Percentiles rank a stretch among this genome's conserved stretches.
Evolutionary conservation across 2,888 invertebrate species (phyloP).

Genomic region (Tachina fera): DNA sequence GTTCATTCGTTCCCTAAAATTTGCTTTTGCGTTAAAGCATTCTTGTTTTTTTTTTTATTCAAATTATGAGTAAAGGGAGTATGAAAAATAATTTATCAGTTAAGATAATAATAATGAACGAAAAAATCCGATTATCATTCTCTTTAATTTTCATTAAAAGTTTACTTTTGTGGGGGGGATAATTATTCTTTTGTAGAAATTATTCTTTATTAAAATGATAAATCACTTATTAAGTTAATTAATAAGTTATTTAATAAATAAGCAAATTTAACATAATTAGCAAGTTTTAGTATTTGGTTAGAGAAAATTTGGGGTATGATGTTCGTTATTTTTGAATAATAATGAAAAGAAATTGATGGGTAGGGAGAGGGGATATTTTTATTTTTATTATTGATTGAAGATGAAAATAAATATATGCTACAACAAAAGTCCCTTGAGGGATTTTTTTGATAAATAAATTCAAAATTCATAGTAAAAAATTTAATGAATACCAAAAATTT

Average conservation of each 20-base stretch:
- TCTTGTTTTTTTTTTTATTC: not conserved
- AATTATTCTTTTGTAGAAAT: constrained; percentile 4
- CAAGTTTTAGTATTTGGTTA: not conserved
- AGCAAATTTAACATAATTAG: not conserved
- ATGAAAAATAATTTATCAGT: constrained; percentile 32
- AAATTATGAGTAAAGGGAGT: not conserved
- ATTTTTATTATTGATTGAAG: too few species aligned
- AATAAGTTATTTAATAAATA: constrained; percentile 27
- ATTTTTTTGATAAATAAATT: too few species aligned
- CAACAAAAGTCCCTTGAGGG: too few species aligned
- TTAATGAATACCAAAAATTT: too few species aligned
- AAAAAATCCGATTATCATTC: not conserved
- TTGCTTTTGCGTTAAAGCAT: not conserved
- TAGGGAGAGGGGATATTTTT: not conserved
- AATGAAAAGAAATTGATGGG: not conserved
- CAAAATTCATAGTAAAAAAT: too few species aligned
- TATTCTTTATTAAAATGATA: constrained; percentile 18
- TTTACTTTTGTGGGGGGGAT: not conserved
- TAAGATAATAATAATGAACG: constrained; percentile 2
- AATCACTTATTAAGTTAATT: constrained; percentile 12
- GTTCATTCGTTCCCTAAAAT: not conserved
- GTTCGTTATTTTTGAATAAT: not conserved
- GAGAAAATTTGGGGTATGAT: not conserved
- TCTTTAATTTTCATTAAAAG: not conserved
- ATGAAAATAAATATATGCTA: too few species aligned